A percentile compares a stretch with the other conserved stretches of the same genome.
Conservation (phyloP, 92 coral and sea anemone species). For the Umimayanthus chanpuru region DNA sequence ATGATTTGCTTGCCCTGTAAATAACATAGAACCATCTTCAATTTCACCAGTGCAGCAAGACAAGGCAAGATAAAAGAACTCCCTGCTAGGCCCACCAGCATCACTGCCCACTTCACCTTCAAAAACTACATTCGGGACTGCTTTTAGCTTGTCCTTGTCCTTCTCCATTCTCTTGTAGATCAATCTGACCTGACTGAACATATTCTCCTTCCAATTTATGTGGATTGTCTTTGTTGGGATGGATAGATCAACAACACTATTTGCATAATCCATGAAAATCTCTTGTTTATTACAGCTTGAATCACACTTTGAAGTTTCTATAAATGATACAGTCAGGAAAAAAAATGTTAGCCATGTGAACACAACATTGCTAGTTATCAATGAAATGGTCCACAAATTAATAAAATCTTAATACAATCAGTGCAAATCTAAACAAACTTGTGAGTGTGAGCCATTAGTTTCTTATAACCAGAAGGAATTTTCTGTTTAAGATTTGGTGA, state of each 20-base stretch:
- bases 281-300: not conserved
- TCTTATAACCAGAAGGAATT: no score
- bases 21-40: not conserved
- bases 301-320: no score
- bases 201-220: not conserved
- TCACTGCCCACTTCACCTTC: conserved; percentile 18
- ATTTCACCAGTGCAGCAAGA: not conserved
- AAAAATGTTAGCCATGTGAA: no score
- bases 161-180: not conserved
- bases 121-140: not conserved
- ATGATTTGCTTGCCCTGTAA: conserved; percentile 14
- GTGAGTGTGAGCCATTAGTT: no score
- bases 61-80: conserved; percentile 16
- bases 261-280: conserved; percentile 8
- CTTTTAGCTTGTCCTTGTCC: not conserved
- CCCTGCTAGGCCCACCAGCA: conserved; percentile 15
- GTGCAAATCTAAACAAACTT: no score
- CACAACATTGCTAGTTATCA: no score
- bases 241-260: conserved; percentile 1
- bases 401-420: no score
- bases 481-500: no score
- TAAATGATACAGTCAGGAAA: no score
- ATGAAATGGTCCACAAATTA: no score
- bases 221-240: not conserved
- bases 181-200: not conserved